Evolutionary conservation across 64 coral and sea anemone genomes (phyloP).

Genomic region (Dendrophyllia cribrosa): DNA sequence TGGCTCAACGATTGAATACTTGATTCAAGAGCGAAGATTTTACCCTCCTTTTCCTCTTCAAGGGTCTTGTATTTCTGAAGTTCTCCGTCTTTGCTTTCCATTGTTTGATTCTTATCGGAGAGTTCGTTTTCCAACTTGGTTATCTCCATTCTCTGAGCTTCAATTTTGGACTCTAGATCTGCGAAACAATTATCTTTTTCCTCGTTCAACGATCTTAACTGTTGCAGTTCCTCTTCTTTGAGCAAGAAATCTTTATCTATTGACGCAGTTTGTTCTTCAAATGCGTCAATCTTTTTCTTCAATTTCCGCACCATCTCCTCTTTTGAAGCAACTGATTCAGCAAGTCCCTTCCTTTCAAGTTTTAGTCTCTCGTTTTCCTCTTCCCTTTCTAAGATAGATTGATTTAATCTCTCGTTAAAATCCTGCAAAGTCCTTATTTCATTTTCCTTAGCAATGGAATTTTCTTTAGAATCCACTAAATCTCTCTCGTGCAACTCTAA

Average conservation of each 20-base stretch:
- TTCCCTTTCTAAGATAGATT: neutral
- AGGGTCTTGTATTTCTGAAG: slow-evolving; percentile 27
- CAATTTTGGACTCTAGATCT: neutral
- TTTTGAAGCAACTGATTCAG: neutral
- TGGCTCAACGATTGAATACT: slow-evolving; percentile 45
- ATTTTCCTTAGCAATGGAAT: neutral
- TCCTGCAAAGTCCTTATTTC: slow-evolving; percentile 48
- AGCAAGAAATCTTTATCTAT: slow-evolving; percentile 67
- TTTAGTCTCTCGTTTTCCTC: neutral
- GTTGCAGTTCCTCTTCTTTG: slow-evolving; percentile 39
- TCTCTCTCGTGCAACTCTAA: slow-evolving; percentile 57
- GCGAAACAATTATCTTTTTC: slow-evolving; percentile 14
- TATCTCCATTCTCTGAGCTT: slow-evolving; percentile 7
- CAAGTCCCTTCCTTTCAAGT: neutral
- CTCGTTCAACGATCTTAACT: neutral
- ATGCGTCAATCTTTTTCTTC: slow-evolving; percentile 34
- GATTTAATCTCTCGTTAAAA: slow-evolving; percentile 10
- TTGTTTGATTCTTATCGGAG: slow-evolving; percentile 13
- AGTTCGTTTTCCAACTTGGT: slow-evolving; percentile 1
- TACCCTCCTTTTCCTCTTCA: slow-evolving; percentile 26
- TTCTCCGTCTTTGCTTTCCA: slow-evolving; percentile 66
- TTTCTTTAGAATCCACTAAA: slow-evolving; percentile 39
- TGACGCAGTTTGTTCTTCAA: slow-evolving; percentile 44
- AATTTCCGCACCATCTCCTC: slow-evolving; percentile 49
- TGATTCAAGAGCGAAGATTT: slow-evolving; percentile 57